Conservation (phyloP, 1,140 invertebrate genomes). For the Dicyema japonicum region DNA sequence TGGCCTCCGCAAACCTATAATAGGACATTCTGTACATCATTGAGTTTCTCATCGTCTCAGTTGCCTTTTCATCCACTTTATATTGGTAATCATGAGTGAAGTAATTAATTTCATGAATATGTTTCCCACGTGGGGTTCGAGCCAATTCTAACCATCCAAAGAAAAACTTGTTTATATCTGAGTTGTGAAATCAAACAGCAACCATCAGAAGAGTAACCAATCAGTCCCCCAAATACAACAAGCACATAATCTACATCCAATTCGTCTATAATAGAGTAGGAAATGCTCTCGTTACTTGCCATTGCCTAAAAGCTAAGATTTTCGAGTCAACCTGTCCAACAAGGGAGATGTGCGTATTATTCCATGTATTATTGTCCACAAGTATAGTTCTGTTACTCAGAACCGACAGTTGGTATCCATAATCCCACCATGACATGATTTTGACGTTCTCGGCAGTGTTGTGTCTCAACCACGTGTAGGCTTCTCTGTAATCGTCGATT, state of each 20-base stretch:
- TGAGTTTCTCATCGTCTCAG: constrained; percentile 68
- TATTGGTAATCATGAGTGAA: constrained; percentile 93
- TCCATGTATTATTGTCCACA: constrained; percentile 98
- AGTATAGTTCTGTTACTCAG: constrained; percentile 90
- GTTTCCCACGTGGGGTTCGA: constrained; percentile 57
- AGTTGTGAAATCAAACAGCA: constrained; percentile 39
- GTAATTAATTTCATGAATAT: constrained; percentile 80
- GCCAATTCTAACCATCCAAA: constrained; percentile 93
- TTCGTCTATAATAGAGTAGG: constrained; percentile 82
- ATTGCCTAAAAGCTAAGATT: constrained; percentile 31
- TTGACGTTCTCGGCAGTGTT: constrained; percentile 66
- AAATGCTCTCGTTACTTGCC: constrained; percentile 70
- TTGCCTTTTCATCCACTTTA: constrained; percentile 60
- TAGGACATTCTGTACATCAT: constrained; percentile 97
- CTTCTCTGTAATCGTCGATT: constrained; percentile 81
- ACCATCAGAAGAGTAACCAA: constrained; percentile 90
- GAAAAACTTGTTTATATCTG: constrained; percentile 95
- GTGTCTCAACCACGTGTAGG: constrained; percentile 82
- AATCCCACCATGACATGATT: constrained; percentile 99
- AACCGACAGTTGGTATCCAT: constrained; percentile 90
- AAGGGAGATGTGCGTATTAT: constrained; percentile 81
- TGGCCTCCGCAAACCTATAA: constrained; percentile 73
- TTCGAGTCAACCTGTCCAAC: constrained; percentile 36
- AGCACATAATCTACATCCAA: constrained; percentile 84
- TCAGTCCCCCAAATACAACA: constrained; percentile 80